A percentile compares a stretch with the other conserved stretches of the same genome.
Evolutionary conservation across 2,113 vertebrate species (phyloP).

Genomic region (Mesoclemmys tuberculata): DNA sequence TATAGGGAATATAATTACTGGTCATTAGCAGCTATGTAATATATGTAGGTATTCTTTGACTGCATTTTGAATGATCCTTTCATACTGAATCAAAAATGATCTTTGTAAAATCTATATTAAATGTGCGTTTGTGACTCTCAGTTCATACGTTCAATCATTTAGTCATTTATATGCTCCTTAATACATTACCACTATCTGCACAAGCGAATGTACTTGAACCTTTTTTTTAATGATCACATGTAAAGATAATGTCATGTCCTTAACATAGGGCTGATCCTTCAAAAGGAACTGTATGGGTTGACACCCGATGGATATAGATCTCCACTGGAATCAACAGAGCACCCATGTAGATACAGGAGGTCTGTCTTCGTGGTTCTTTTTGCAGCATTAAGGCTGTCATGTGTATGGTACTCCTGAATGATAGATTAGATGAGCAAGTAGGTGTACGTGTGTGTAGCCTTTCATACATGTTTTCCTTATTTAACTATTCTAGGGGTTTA

Average conservation of each 20-base stretch:
- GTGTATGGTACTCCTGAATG: neutral
- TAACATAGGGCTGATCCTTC: neutral
- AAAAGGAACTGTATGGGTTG: neutral
- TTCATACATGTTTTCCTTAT: constrained; percentile 8
- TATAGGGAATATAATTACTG: neutral
- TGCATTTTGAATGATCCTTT: neutral
- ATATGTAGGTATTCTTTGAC: neutral
- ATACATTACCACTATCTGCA: neutral
- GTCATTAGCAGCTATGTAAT: neutral
- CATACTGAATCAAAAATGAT: fast-evolving
- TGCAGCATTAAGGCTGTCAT: neutral
- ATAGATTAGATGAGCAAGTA: neutral
- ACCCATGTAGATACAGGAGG: too few species aligned
- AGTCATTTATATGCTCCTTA: neutral
- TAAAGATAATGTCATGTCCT: neutral
- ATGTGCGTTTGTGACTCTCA: neutral
- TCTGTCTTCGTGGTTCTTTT: neutral
- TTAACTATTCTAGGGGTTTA: constrained; percentile 8
- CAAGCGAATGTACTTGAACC: neutral
- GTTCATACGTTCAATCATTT: neutral
- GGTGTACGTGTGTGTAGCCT: neutral
- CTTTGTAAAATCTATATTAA: neutral
- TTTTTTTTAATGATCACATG: neutral
- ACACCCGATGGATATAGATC: fast-evolving
- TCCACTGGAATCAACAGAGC: neutral